These are phyloP conservation scores for Parazoanthus darwini DNA, from an alignment of 92 coral and sea anemone species.

Conservation along the genomic window DNA sequence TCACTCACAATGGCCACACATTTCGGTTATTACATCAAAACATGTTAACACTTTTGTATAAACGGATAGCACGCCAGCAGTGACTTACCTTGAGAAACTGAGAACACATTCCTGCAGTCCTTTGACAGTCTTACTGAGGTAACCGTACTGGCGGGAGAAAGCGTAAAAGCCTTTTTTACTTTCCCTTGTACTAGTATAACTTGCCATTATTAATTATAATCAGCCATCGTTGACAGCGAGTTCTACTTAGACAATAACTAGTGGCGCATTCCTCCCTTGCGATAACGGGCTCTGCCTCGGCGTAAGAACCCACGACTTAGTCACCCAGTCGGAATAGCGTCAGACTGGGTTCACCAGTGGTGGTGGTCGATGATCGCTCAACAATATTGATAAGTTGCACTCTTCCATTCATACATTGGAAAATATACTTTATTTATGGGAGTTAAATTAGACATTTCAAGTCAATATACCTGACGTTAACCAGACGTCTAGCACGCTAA, in stretches of 20 bases:
- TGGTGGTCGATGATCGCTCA: no score
- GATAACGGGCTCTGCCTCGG: no score
- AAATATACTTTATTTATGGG: no score
- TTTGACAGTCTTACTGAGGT: slow-evolving; percentile 90
- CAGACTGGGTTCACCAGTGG: no score
- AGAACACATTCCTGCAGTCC: slow-evolving; percentile 90
- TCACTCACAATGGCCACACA: not conserved
- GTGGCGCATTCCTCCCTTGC: not conserved
- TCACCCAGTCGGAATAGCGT: no score
- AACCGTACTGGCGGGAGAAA: slow-evolving; percentile 67
- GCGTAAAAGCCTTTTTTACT: not conserved
- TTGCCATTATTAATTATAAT: not conserved
- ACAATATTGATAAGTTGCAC: no score
- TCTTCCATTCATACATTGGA: no score
- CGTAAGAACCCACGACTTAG: no score
- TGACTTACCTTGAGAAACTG: slow-evolving; percentile 91
- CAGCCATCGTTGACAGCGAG: not conserved
- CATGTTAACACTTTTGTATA: not conserved
- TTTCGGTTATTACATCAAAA: no score
- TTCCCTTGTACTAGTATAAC: not conserved
- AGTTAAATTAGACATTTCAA: no score
- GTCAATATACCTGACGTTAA: no score
- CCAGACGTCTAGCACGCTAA: no score
- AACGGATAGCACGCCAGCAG: not conserved
- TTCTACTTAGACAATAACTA: not conserved